These are phyloP conservation scores for Tribolium freemani DNA, from an alignment of 2,888 invertebrate species.

Conservation along the genomic window DNA sequence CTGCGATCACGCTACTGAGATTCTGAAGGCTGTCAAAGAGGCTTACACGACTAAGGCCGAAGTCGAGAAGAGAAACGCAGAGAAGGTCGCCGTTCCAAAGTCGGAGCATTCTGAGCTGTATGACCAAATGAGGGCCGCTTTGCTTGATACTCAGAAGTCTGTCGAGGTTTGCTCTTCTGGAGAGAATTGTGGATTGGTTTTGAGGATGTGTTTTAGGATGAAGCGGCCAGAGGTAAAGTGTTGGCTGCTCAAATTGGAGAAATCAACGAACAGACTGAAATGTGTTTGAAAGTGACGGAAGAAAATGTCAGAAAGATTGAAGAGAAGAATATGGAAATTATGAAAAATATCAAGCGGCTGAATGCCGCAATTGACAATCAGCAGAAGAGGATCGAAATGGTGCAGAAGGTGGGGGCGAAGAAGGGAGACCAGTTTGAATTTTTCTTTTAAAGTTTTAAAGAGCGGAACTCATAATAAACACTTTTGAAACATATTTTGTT, in stretches of 20 bases:
- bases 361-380: slow-evolving; percentile 53
- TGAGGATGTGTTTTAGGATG: slow-evolving; percentile 54
- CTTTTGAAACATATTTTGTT: not conserved
- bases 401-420: not conserved
- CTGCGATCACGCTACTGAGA: slow-evolving; percentile 54
- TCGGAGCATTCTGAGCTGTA: slow-evolving; percentile 62
- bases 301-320: slow-evolving; percentile 62
- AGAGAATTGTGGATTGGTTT: not conserved
- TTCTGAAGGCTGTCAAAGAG: slow-evolving; percentile 57
- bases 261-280: slow-evolving; percentile 61
- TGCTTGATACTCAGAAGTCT: slow-evolving; percentile 62
- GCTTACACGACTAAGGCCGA: slow-evolving; percentile 57
- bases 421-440: slow-evolving; percentile 10
- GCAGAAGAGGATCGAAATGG: slow-evolving; percentile 21
- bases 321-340: slow-evolving; percentile 62
- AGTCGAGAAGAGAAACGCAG: slow-evolving; percentile 54
- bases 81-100: slow-evolving; percentile 43
- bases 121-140: slow-evolving; percentile 61
- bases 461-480: not conserved
- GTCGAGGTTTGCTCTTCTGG: slow-evolving; percentile 57
- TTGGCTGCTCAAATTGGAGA: slow-evolving; percentile 64
- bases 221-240: slow-evolving; percentile 63
- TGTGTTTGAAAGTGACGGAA: slow-evolving; percentile 62
- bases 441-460: slow-evolving; percentile 2
- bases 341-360: slow-evolving; percentile 64